A percentile compares a stretch with the other conserved stretches of the same genome.
Conservation (phyloP, 92 coral and sea anemone genomes). For the Desmophyllum pertusum region DNA sequence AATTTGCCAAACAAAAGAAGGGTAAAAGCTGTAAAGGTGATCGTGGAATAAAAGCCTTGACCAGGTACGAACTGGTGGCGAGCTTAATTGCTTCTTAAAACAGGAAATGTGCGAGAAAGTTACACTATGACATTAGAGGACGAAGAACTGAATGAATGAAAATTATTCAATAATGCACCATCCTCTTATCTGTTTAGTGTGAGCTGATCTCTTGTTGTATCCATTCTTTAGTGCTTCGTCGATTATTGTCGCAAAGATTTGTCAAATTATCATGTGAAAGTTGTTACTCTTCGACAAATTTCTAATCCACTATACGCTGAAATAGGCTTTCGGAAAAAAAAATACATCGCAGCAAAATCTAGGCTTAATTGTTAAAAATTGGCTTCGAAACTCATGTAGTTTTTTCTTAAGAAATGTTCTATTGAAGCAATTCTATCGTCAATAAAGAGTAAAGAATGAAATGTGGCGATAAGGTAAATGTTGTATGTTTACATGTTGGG, state of each 20-base stretch:
- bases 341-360: background rate
- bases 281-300: background rate
- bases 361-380: background rate
- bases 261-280: background rate
- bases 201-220: slow-evolving; percentile 1
- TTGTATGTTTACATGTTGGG: background rate
- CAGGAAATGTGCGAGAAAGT: background rate
- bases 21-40: background rate
- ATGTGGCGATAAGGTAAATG: background rate
- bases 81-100: background rate
- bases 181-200: background rate
- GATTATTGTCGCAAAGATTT: background rate
- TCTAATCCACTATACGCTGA: background rate
- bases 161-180: background rate
- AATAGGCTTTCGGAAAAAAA: background rate
- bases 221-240: background rate
- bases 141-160: background rate
- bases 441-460: background rate
- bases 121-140: background rate
- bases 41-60: background rate
- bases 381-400: background rate
- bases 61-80: slow-evolving; percentile 17
- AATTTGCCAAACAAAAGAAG: slow-evolving; percentile 17
- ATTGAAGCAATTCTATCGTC: background rate
- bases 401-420: background rate